phyloP scores from a whole-genome alignment of 1,140 invertebrate species.

The Odontomachus brunneus region DNA sequence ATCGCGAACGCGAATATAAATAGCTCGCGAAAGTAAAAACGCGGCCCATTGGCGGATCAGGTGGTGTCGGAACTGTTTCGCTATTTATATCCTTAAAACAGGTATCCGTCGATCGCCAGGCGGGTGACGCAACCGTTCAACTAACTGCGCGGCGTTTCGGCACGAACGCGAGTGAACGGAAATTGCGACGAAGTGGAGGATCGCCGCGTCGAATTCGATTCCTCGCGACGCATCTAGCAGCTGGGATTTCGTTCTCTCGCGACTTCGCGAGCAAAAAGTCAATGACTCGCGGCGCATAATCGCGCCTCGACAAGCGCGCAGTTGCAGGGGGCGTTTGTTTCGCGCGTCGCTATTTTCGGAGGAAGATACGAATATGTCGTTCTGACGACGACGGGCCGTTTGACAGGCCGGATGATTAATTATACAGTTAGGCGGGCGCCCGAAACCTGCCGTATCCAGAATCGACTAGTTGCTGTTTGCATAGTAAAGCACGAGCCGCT shows the following conservation, averaged over 20 bases:
- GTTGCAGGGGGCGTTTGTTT: constrained; percentile 1
- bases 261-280: neutral
- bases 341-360: constrained; percentile 10
- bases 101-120: constrained; percentile 3
- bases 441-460: constrained; percentile 52
- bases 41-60: neutral
- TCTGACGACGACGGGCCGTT: neutral
- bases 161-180: neutral
- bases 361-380: neutral
- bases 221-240: no score
- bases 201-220: neutral
- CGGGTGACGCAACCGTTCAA: neutral
- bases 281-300: no score
- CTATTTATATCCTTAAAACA: constrained; percentile 46
- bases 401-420: constrained; percentile 1
- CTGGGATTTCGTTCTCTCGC: no score
- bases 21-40: constrained; percentile 19
- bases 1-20: constrained; percentile 21
- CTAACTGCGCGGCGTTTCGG: neutral
- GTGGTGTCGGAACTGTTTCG: constrained; percentile 21
- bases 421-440: constrained; percentile 2
- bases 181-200: neutral
- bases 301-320: neutral
- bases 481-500: neutral
- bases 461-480: constrained; percentile 39